Evolutionary conservation across 1,140 invertebrate genomes (phyloP), one percentile per base, ranked within the genome.

Genomic region (Zaprionus nigranus): DNA sequence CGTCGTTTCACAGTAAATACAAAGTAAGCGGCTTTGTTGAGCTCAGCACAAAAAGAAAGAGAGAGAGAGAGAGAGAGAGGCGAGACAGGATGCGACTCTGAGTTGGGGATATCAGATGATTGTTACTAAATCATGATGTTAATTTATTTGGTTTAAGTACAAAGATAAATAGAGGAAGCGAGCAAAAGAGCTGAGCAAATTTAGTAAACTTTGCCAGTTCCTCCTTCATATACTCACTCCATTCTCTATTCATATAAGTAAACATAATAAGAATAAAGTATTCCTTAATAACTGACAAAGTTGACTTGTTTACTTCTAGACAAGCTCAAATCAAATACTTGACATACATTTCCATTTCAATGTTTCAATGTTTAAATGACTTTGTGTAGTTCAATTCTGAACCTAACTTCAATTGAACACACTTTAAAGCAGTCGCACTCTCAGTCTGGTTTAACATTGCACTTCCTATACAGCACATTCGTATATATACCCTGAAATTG

Each of bases 11-110:
- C 26, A 61, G 64, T 36, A 67, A 67, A 74, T 60, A 74, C 56
- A 74, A 74, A 61, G 63, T 74, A 61, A 68, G 58, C 64, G 36
- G 63, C 64, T 61, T 73, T 73, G 63, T 67, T 54, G 30, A 59
- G 54, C 62, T 71, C 30, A 46, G 15, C 28, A 5, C 11, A 40
- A 2, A 40, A 3, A 15, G 34, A 13, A 5, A 22, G 3, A 51
- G 9, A 49, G 7, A 49, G 9, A 9, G 11, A 22, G 9, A 22
- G 17, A 49, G 9, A 20, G 43, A 20, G 43, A 46, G 38, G 17
- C 0, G 12, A 12, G 11, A 24, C 46, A 22, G 46, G 12, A 24
- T 12, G 20, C 3, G 46, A 51, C 46, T 51, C 11, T 24, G 9
- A 49, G 30, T 22, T 22, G 12, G 20, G 17, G 56, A 51, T 34